Evolutionary conservation across 2,797 vertebrate species (phyloP), one percentile per base, ranked within the genome.

Genomic region (Ctenosaura bakeri): DNA sequence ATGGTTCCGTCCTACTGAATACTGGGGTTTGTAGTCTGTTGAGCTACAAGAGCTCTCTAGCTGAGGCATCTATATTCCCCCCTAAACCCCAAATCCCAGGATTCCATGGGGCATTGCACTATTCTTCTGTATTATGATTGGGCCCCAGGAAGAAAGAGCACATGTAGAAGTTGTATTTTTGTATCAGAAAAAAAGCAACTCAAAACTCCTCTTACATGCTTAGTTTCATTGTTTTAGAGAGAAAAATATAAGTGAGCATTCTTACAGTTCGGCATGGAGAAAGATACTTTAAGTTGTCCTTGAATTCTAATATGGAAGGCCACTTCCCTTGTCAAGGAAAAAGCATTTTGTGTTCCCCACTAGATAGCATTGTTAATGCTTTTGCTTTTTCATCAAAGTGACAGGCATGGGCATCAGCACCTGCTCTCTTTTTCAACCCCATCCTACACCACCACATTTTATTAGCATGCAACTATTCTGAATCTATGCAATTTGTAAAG

Each of bases 401-500:
- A 90, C 35, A 88, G 62, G 79, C 69, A 71, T 0, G 18, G 7
- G 0, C 86, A 78, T 77, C 59, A 91, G 42, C 24, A 90, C 87
- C 85, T 94, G 79, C 38, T 89, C 32, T 26, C 22, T 83, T 89
- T 83, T 89, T 83, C 24, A 73, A 69, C 29, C 52, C 42, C 22
- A 78, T n/a, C 64, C 64, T 73, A 32, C 42, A 59, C 73, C 82
- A 86, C 0, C 83, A 88, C 87, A 54, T 93, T 92, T 95, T 92
- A 92, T 93, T 84, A 95, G 91, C 89, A 92, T 16, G 56, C 22
- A 66, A 76, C 1, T 0, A 73, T 69, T 24, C 56, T 89, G 56
- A 86, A 79, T 32, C 0, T 46, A 46, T 0, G 0, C 69, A 86
- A 91, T 62, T 90, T 64, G 87, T 4, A 0, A 85, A 89, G 89